phyloP scores from a whole-genome alignment of 2,888 invertebrate species.

The Aporophyla nigra region DNA sequence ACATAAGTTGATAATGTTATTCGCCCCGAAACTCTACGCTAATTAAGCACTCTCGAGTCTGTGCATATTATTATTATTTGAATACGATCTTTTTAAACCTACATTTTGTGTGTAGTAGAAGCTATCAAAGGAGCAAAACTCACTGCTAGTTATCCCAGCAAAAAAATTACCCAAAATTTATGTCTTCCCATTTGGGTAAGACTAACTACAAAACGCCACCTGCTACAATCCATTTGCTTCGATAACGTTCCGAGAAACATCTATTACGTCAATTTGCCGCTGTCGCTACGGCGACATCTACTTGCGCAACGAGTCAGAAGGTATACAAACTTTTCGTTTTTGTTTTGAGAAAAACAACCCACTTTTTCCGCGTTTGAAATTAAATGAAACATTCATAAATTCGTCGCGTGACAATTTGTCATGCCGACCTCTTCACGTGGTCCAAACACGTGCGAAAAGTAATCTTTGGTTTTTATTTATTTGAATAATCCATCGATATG shows the following conservation, averaged over 20 bases:
- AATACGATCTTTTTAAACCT: background rate
- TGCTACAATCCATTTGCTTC: too few relatives aligned
- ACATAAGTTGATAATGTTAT: too few relatives aligned
- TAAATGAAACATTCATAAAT: background rate
- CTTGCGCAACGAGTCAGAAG: background rate
- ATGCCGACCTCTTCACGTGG: slow-evolving; percentile 20
- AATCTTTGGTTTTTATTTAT: background rate
- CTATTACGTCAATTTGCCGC: background rate
- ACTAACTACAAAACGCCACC: too few relatives aligned
- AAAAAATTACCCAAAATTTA: background rate
- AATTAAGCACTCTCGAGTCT: background rate
- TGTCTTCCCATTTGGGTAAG: too few relatives aligned
- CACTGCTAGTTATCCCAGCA: background rate
- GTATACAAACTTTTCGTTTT: background rate
- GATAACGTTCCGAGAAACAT: too few relatives aligned
- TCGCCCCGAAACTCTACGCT: background rate
- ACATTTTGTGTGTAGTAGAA: background rate
- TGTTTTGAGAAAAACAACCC: background rate
- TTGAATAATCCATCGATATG: background rate
- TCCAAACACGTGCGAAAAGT: background rate
- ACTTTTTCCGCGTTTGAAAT: background rate
- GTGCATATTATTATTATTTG: background rate
- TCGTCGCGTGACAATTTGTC: slow-evolving; percentile 25
- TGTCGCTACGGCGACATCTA: background rate
- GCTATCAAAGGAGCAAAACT: background rate